A percentile compares a stretch with the other conserved stretches of the same genome.
Evolutionary conservation across 2,888 invertebrate species (phyloP).

Genomic region (Aproaerema taeniolella): DNA sequence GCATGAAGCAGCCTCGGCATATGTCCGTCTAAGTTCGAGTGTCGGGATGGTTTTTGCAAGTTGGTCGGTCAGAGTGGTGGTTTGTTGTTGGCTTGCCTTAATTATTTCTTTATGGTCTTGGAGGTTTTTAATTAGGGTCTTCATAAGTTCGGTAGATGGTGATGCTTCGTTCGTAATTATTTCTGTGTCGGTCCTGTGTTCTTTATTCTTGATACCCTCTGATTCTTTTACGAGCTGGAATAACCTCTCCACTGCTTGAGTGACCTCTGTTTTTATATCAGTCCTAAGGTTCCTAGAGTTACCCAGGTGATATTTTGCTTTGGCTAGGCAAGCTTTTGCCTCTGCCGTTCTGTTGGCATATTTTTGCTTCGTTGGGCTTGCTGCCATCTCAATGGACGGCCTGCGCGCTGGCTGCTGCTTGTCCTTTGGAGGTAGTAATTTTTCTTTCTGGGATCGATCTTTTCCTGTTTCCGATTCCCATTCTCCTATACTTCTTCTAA

Average conservation of each 20-base stretch:
- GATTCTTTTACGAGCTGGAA: neutral
- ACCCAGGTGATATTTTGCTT: neutral
- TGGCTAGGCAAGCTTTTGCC: neutral
- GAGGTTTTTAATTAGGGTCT: neutral
- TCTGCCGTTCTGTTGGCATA: neutral
- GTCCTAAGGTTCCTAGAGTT: neutral
- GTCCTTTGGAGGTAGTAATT: neutral
- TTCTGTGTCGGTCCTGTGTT: neutral
- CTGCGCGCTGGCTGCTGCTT: neutral
- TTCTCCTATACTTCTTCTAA: too few relatives aligned
- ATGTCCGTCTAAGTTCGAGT: neutral
- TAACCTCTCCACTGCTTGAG: neutral
- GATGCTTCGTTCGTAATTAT: neutral
- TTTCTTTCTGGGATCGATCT: too few relatives aligned
- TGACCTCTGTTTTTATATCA: neutral
- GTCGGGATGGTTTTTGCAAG: neutral
- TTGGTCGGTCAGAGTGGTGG: neutral
- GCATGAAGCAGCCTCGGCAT: conserved; percentile 1
- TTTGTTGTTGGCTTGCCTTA: neutral
- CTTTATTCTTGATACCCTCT: neutral
- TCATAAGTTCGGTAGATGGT: neutral
- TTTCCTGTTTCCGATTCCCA: too few relatives aligned
- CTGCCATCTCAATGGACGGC: neutral
- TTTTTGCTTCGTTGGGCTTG: neutral
- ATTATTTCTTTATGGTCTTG: neutral